Evolutionary conservation across 2,797 vertebrate species (phyloP).

Genomic region (Trachops cirrhosus): DNA sequence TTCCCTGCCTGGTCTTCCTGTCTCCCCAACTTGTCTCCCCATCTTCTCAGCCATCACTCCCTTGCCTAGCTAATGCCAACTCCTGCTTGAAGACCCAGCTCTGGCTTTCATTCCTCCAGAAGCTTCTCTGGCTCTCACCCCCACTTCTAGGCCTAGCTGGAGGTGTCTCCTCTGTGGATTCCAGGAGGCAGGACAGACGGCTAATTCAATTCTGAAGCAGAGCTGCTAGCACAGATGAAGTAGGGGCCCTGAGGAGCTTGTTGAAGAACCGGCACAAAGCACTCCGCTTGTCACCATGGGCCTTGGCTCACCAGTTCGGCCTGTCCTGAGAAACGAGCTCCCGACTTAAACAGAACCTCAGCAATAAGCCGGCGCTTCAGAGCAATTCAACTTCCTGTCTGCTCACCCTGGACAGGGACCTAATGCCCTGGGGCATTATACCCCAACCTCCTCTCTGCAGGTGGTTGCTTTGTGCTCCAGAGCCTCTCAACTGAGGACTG

Average conservation of each 20-base stretch:
- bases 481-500: background rate
- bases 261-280: background rate
- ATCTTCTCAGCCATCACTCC: background rate
- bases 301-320: background rate
- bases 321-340: background rate
- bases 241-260: fast-evolving
- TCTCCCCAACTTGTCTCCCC: background rate
- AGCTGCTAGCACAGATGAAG: background rate
- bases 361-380: background rate
- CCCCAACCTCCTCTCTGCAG: background rate
- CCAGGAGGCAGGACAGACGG: background rate
- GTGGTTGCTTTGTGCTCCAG: background rate
- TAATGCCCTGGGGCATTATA: fast-evolving
- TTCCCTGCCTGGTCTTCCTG: background rate
- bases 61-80: background rate
- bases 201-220: background rate
- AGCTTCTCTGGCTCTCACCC: background rate
- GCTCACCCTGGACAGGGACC: background rate
- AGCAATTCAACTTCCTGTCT: background rate
- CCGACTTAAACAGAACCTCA: background rate
- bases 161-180: background rate
- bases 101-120: background rate
- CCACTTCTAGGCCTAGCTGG: background rate
- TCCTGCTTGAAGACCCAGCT: background rate
- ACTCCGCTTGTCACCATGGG: background rate